Evolutionary conservation across 2,888 invertebrate genomes (phyloP), one percentile per base, ranked within the genome.

Genomic region (Dimorphilus gyrociliatus): DNA sequence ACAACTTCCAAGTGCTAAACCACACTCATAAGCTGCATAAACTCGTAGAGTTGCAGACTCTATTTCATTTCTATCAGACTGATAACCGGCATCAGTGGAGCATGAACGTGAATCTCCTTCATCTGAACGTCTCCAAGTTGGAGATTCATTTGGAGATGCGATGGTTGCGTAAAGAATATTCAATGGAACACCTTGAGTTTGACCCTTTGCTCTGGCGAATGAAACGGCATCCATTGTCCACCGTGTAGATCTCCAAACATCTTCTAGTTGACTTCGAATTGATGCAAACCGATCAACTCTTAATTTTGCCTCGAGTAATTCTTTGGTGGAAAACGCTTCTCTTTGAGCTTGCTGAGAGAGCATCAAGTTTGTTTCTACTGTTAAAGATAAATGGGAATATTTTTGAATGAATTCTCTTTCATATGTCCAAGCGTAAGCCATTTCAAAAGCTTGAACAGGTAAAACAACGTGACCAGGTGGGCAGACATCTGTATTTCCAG

Each of bases 211-310:
- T 37, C 94, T 72, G 1, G 92, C 88, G 55, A 84, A 84, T 0
- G 81, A 76, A 32, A 94, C 84, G 4, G 90, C 77, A 53, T 92
- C 88, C 74, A 88, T 81, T 14, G 94, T 71, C 94, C 94, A 97
- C 13, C 97, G 73, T 25, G 84, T 78, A 14, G 78, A 76, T 53
- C 85, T 84, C 94, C 94, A 94, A 3, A 84, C 75, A 0, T 72
- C 65, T 50, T 92, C 92, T 26, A 92, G 68, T 49, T 76, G 79
- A 19, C 73, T 68, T 54, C 90, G 88, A 24, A 88, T 71, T 30
- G 81, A 79, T 52, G 81, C 78, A 17, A 94, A 64, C 49, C 78
- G 78, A 1, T 72, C 67, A 23, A 92, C 66, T 34, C 82, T 73
- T 48, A 82, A 81, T 60, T 81, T 85, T 32, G 90, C 84, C 3